These are phyloP conservation scores for Ceratothoa steindachneri DNA, from an alignment of 2,888 invertebrate genomes.

Conservation along the genomic window DNA sequence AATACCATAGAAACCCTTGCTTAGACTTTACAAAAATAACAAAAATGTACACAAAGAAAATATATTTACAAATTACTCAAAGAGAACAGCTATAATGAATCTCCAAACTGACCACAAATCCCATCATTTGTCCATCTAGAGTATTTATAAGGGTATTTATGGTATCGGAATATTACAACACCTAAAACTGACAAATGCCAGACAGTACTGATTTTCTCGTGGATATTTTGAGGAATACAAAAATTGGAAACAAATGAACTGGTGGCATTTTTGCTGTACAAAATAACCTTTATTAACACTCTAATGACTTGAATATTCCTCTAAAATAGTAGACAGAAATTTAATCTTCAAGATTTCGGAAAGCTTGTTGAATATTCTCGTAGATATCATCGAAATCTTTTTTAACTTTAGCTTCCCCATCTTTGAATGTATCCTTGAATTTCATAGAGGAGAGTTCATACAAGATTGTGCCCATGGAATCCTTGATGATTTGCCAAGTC, in stretches of 20 bases:
- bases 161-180: not conserved
- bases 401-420: slow-evolving; percentile 95
- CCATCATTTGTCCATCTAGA: no score
- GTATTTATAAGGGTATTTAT: no score
- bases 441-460: slow-evolving; percentile 99
- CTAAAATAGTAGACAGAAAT: slow-evolving; percentile 8
- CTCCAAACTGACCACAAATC: no score
- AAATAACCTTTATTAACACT: not conserved
- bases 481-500: slow-evolving; percentile 95
- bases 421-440: slow-evolving; percentile 99
- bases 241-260: not conserved
- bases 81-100: no score
- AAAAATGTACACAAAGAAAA: not conserved
- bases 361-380: slow-evolving; percentile 94
- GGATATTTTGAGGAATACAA: not conserved
- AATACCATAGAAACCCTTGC: not conserved
- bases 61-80: not conserved
- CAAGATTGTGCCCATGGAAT: slow-evolving; percentile 91
- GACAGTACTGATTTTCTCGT: no score
- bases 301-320: not conserved
- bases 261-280: not conserved
- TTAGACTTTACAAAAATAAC: not conserved
- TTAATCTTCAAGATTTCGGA: slow-evolving; percentile 98
- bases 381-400: slow-evolving; percentile 93
- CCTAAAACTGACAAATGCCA: not conserved